Conservation (phyloP, 2,797 vertebrate genomes). For the Oreochromis mossambicus region DNA sequence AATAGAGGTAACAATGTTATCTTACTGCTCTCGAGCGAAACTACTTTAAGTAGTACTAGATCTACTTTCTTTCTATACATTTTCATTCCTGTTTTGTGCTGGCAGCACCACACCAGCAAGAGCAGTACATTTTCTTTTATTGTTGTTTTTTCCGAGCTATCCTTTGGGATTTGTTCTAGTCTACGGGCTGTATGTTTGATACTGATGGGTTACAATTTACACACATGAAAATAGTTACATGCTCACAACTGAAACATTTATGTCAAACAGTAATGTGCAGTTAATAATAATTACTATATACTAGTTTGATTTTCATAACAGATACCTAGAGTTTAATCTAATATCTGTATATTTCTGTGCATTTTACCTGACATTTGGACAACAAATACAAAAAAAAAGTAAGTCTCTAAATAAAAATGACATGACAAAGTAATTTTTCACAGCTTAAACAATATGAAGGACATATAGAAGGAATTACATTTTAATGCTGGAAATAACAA, state of each 20-base stretch:
- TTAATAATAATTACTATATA: neutral
- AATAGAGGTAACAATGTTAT: neutral
- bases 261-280: neutral
- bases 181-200: neutral
- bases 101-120: neutral
- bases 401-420: neutral
- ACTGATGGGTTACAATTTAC: neutral
- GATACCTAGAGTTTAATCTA: neutral
- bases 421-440: neutral
- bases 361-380: neutral
- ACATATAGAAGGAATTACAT: constrained; percentile 26
- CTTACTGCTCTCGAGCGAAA: neutral
- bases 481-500: constrained; percentile 39
- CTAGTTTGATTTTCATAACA: neutral
- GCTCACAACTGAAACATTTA: neutral
- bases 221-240: neutral
- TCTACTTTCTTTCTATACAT: neutral
- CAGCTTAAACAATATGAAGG: neutral
- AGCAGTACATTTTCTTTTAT: neutral
- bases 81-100: neutral
- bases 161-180: neutral
- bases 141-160: neutral
- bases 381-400: rapidly evolving
- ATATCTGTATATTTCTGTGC: neutral
- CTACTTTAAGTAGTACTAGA: neutral